Evolutionary conservation across 2,797 vertebrate species (phyloP).

Genomic region (Diplodus puntazzo): DNA sequence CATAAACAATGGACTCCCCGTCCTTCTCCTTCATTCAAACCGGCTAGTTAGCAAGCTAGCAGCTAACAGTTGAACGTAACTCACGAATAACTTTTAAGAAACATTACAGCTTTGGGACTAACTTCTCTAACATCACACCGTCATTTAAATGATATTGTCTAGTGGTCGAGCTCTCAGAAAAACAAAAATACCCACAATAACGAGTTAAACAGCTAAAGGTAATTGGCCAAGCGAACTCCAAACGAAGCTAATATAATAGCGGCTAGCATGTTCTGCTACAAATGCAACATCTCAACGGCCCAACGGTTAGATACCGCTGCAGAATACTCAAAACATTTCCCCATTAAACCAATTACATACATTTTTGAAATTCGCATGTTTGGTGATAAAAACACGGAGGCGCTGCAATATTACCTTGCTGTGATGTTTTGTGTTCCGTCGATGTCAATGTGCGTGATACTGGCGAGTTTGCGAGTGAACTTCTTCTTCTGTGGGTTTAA

Average conservation of each 20-base stretch:
- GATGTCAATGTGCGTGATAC: constrained; percentile 33
- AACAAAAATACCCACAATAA: not conserved
- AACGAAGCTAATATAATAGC: constrained; percentile 27
- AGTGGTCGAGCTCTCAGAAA: not conserved
- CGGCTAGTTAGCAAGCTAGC: constrained; percentile 45
- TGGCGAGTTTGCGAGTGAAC: not conserved
- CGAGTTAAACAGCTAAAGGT: not conserved
- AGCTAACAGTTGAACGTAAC: not conserved
- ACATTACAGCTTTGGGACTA: not conserved
- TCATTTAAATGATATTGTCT: accelerated
- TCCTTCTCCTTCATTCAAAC: constrained; percentile 52
- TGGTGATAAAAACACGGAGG: not conserved
- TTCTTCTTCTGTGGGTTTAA: not conserved
- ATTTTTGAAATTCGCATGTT: accelerated
- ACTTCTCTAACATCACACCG: accelerated
- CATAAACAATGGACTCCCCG: constrained; percentile 53
- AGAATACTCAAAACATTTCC: not conserved
- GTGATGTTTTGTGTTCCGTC: not conserved
- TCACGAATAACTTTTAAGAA: not conserved
- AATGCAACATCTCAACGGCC: not conserved
- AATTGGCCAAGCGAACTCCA: not conserved
- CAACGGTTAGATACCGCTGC: not conserved
- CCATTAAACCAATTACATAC: accelerated
- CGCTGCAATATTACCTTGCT: constrained; percentile 43
- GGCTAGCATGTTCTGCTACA: constrained; percentile 32